These are phyloP conservation scores for Danio kyathit DNA, from an alignment of 2,797 vertebrate genomes.

Conservation along the genomic window DNA sequence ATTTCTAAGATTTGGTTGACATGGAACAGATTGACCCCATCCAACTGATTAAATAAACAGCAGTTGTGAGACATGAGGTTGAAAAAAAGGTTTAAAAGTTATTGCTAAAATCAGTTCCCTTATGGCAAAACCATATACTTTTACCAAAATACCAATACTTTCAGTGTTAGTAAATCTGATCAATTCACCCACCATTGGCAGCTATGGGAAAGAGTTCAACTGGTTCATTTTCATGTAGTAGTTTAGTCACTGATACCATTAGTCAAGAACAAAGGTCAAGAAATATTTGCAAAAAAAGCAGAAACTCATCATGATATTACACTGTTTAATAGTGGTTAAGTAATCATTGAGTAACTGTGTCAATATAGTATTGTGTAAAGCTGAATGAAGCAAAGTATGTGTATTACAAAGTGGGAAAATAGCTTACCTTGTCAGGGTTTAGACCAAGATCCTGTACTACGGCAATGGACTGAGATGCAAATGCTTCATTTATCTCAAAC, in stretches of 20 bases:
- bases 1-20: no score
- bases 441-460: constrained; percentile 90
- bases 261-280: constrained; percentile 7
- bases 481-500: constrained; percentile 98
- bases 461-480: constrained; percentile 85
- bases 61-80: no score
- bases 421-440: constrained; percentile 86
- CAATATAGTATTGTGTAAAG: constrained; percentile 8
- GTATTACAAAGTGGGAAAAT: constrained; percentile 1
- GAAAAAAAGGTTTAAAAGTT: no score
- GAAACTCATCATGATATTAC: not conserved
- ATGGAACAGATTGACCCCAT: no score
- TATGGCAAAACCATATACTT: no score
- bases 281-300: not conserved
- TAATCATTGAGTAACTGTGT: constrained; percentile 13
- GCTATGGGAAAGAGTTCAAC: not conserved
- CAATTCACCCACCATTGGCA: no score
- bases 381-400: not conserved
- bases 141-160: no score
- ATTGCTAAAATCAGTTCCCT: no score
- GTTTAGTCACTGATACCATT: not conserved
- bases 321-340: not conserved
- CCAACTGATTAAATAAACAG: no score
- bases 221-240: not conserved
- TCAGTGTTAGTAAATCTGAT: no score